phyloP scores from a whole-genome alignment of 2,113 vertebrate genomes.

The Mobula hypostoma region DNA sequence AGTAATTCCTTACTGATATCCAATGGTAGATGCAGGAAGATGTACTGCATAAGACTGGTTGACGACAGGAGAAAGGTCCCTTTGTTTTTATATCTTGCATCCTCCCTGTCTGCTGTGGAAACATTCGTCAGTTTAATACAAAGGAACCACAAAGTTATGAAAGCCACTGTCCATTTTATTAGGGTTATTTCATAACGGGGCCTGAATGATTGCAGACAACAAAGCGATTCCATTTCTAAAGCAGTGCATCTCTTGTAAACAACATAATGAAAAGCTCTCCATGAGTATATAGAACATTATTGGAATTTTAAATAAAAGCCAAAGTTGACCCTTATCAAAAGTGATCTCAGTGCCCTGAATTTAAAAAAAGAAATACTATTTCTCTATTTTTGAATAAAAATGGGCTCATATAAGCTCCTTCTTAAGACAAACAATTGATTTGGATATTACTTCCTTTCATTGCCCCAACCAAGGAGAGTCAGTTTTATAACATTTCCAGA shows the following conservation, averaged over 20 bases:
- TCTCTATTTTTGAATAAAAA: background rate
- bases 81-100: background rate
- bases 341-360: background rate
- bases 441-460: background rate
- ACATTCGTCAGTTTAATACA: background rate
- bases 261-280: background rate
- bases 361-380: background rate
- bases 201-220: background rate
- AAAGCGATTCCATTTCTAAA: background rate
- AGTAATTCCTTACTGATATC: background rate
- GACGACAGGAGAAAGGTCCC: background rate
- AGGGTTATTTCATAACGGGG: background rate
- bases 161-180: background rate
- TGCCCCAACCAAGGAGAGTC: background rate
- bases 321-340: background rate
- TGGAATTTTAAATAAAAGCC: background rate
- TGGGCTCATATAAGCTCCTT: background rate
- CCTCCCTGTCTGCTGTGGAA: background rate
- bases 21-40: background rate
- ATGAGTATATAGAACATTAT: background rate
- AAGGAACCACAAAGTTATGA: background rate
- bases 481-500: background rate
- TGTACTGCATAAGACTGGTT: background rate
- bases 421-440: constrained; percentile 4
- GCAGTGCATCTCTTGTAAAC: background rate